Evolutionary conservation across 2,113 vertebrate species (phyloP).

Genomic region (Dasypus novemcinctus): DNA sequence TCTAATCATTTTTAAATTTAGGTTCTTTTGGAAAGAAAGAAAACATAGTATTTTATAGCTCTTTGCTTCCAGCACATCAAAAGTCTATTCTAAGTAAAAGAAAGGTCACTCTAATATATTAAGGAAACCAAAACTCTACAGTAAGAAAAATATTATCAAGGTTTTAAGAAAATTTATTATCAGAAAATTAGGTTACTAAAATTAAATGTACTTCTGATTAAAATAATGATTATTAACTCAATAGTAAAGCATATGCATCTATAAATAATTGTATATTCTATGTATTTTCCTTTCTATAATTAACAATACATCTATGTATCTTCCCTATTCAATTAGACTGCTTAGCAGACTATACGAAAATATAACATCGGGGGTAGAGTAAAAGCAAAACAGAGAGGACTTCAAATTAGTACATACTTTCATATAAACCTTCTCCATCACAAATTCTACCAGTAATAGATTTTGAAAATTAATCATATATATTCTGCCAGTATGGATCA

Average conservation of each 20-base stretch:
- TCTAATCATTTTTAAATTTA: conserved; percentile 53
- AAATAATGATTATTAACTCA: conserved; percentile 22
- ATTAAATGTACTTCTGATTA: conserved; percentile 17
- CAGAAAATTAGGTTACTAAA: conserved; percentile 49
- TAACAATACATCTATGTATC: not conserved
- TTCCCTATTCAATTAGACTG: not conserved
- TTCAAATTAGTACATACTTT: not conserved
- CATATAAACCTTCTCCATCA: not conserved
- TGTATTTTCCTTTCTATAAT: not conserved
- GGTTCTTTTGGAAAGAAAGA: conserved; percentile 52
- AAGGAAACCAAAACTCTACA: conserved; percentile 3
- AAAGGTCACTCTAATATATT: conserved; percentile 64
- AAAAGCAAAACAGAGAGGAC: not conserved
- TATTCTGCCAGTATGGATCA: not conserved
- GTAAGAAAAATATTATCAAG: conserved; percentile 52
- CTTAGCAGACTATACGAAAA: conserved; percentile 8
- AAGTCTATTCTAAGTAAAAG: conserved; percentile 62
- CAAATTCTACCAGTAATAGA: not conserved
- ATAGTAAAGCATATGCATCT: not conserved
- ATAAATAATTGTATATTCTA: not conserved
- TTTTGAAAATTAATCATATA: conserved; percentile 1
- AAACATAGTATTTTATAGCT: conserved; percentile 52
- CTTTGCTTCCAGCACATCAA: conserved; percentile 50
- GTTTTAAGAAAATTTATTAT: conserved; percentile 22
- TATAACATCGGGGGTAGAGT: not conserved